Percentiles rank a stretch among this genome's conserved stretches.
These are phyloP conservation scores for Megalopta genalis DNA, from an alignment of 1,140 invertebrate genomes.

Conservation along the genomic window DNA sequence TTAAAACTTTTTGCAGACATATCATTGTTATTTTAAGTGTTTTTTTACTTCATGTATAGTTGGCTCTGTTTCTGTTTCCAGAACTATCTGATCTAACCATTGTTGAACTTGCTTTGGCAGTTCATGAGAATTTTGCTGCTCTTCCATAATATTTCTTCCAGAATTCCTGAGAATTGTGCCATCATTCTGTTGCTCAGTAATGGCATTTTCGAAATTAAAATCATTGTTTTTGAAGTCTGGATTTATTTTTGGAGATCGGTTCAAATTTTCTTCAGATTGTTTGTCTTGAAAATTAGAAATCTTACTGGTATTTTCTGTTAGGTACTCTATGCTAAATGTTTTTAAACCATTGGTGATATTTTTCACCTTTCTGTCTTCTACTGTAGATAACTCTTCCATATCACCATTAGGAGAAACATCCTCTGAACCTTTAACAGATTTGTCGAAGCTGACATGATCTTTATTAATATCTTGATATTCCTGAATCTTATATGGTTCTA, in stretches of 20 bases:
- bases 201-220: neutral
- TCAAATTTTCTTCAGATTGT: slow-evolving; percentile 3
- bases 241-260: neutral
- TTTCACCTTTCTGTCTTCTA: slow-evolving; percentile 32
- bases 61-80: slow-evolving; percentile 81
- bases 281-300: neutral
- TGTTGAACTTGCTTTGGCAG: slow-evolving; percentile 81
- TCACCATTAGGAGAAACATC: slow-evolving; percentile 64
- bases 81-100: slow-evolving; percentile 81
- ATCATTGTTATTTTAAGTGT: slow-evolving; percentile 79
- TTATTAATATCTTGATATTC: slow-evolving; percentile 77
- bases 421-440: slow-evolving; percentile 75
- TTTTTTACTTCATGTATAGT: slow-evolving; percentile 77
- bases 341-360: slow-evolving; percentile 26
- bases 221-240: neutral
- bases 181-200: neutral
- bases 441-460: slow-evolving; percentile 80
- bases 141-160: slow-evolving; percentile 21
- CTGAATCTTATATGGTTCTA: slow-evolving; percentile 75
- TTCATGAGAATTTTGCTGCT: slow-evolving; percentile 63
- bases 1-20: slow-evolving; percentile 79
- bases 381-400: slow-evolving; percentile 28
- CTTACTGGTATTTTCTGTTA: neutral
- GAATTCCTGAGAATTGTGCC: slow-evolving; percentile 6
- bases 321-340: neutral